Percentiles rank a stretch among this genome's conserved stretches.
Evolutionary conservation across 2,888 invertebrate genomes (phyloP).

Genomic region (Epiblema foenella): DNA sequence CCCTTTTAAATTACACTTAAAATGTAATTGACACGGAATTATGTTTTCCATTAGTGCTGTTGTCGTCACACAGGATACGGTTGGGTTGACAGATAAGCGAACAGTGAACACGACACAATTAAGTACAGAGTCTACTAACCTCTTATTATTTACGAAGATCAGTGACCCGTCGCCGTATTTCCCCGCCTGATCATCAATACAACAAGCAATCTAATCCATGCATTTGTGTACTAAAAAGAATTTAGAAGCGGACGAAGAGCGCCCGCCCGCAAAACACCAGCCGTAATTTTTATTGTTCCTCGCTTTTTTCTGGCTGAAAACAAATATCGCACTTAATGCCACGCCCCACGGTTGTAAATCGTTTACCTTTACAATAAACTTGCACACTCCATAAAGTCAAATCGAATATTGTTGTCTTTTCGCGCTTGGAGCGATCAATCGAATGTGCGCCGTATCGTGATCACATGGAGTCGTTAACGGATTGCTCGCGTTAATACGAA

Average conservation of each 20-base stretch:
- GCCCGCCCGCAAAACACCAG: constrained; percentile 73
- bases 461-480: constrained; percentile 72
- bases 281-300: constrained; percentile 78
- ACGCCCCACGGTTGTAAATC: constrained; percentile 65
- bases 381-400: constrained; percentile 67
- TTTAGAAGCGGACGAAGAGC: constrained; percentile 71
- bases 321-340: constrained; percentile 70
- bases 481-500: constrained; percentile 65
- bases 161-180: constrained; percentile 32
- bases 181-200: constrained; percentile 36
- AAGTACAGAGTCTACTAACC: neutral
- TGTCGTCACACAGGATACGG: constrained; percentile 4
- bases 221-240: constrained; percentile 70
- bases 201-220: constrained; percentile 47
- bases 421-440: constrained; percentile 58
- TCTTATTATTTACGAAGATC: constrained; percentile 37
- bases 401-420: constrained; percentile 77
- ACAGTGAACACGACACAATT: neutral
- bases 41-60: constrained; percentile 17
- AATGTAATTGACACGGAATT: constrained; percentile 22
- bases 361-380: constrained; percentile 57
- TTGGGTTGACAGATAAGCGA: constrained; percentile 4
- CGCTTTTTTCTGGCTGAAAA: constrained; percentile 57
- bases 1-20: constrained; percentile 12
- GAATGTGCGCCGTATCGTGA: constrained; percentile 75